Base-by-base conservation (phyloP, 2,113 vertebrate genomes). In the Castor canadensis region DNA sequence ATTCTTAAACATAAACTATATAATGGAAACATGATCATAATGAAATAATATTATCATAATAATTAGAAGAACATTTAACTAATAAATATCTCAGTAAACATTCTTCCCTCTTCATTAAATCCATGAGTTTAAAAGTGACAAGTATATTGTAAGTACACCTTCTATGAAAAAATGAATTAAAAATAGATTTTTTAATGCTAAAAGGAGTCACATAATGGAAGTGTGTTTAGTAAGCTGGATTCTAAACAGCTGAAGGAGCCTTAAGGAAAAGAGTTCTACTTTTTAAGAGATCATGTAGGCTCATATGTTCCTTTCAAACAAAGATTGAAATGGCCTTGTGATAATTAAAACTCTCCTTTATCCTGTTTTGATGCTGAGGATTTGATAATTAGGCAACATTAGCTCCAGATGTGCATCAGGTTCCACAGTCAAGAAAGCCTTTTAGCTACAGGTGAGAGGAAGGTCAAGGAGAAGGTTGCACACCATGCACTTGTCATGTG, bases 151-250 rank as follows among this genome's bases (percentile, higher is more conserved):
- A 97, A 82, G 12, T 79, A 93, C 87, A 60, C 4, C 0, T 69
- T 54, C 52, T 91, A 73, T 67, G 13, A 92, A 17, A 24, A 38
- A 96, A 71, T 43, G 96, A 96, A 73, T 0, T 11, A 22, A 28
- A 80, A 81, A 22, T 47, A 77, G 11, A 1, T 49, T 7, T 35
- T 54, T 35, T 16, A 30, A 2, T 69, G 22, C 0, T 71, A 71
- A 19, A 71, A 92, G 69, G 43, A 94, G 80, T 93, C 9, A 93
- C 26, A 96, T 32, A 96, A 26, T 71, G 73, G 89, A 97, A 40
- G 0, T 84, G 1, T 89, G 90, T 32, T 93, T 58, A 67, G 64
- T 58, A 2, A 90, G 62, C 12, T 26, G 0, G 24, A 66, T 97
- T 97, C 79, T 86, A 87, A 24, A 76, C 12, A 85, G 75, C 7